Percentiles rank a stretch among this genome's conserved stretches.
phyloP scores from a whole-genome alignment of 2,797 vertebrate genomes.

The Delichon dasypus region DNA sequence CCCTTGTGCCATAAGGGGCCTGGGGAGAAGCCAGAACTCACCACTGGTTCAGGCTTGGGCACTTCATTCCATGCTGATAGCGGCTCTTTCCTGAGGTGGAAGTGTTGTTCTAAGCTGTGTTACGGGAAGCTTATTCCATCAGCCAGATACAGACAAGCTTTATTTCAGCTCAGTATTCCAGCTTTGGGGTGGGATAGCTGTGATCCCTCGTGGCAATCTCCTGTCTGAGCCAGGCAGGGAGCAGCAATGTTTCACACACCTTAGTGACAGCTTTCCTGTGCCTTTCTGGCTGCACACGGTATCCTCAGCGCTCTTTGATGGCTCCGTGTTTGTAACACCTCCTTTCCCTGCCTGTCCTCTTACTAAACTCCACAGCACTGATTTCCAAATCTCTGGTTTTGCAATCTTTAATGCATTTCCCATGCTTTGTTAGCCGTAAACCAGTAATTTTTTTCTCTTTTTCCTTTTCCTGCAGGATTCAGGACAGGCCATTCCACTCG shows the following conservation, averaged over 20 bases:
- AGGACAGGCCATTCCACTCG: conserved; percentile 92
- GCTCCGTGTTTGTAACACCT: conserved; percentile 37
- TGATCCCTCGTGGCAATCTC: neutral
- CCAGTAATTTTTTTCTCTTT: neutral
- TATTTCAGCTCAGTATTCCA: neutral
- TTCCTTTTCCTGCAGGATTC: conserved; percentile 80
- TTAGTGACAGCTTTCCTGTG: neutral
- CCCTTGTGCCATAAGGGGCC: neutral
- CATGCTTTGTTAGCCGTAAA: neutral
- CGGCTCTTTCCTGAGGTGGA: neutral
- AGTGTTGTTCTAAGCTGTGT: neutral
- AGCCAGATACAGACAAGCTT: neutral
- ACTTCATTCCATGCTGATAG: neutral
- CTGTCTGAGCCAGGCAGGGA: neutral
- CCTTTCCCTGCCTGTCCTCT: conserved; percentile 65
- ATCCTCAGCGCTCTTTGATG: neutral
- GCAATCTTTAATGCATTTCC: neutral
- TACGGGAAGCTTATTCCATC: neutral
- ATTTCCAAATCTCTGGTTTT: conserved; percentile 44
- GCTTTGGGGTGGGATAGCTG: neutral
- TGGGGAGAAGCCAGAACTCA: neutral
- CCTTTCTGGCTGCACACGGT: neutral
- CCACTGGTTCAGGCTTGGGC: neutral
- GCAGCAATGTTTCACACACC: conserved; percentile 42
- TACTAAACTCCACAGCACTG: conserved; percentile 61